Percentiles rank a stretch among this genome's conserved stretches.
phyloP scores from a whole-genome alignment of 2,888 invertebrate genomes.

The Laspeyria flexula region DNA sequence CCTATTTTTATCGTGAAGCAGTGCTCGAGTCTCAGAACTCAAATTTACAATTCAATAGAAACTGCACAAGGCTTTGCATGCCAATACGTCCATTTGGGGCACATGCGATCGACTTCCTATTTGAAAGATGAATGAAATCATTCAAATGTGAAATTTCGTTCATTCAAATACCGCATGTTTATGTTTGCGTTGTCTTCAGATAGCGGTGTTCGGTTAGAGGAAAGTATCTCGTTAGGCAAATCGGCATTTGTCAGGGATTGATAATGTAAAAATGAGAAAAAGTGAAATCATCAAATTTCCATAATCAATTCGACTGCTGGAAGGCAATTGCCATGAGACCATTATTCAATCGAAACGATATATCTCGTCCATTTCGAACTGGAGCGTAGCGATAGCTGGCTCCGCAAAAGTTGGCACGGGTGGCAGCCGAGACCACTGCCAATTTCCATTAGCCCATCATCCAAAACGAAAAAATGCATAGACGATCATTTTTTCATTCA shows the following conservation, averaged over 20 bases:
- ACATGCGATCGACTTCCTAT: conserved; percentile 79
- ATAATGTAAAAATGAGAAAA: conserved; percentile 14
- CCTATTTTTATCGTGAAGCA: conserved; percentile 64
- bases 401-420: conserved; percentile 84
- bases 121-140: conserved; percentile 82
- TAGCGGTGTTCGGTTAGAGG: conserved; percentile 14
- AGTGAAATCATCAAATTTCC: conserved; percentile 48
- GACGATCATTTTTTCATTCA: conserved; percentile 86
- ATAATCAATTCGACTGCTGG: conserved; percentile 66
- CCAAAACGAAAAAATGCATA: conserved; percentile 85
- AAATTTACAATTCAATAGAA: conserved; percentile 84
- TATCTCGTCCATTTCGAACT: conserved; percentile 77
- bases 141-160: conserved; percentile 70
- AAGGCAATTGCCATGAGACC: conserved; percentile 77
- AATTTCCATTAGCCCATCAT: conserved; percentile 86
- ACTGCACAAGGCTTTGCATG: conserved; percentile 84
- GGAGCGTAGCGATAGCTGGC: conserved; percentile 83
- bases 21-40: conserved; percentile 73
- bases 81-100: conserved; percentile 82
- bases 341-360: conserved; percentile 84
- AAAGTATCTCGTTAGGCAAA: conserved; percentile 1
- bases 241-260: not conserved
- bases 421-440: conserved; percentile 81
- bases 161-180: conserved; percentile 53
- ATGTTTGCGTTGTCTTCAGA: conserved; percentile 39